phyloP scores from a whole-genome alignment of 1,140 invertebrate species.

The Temnothorax longispinosus region DNA sequence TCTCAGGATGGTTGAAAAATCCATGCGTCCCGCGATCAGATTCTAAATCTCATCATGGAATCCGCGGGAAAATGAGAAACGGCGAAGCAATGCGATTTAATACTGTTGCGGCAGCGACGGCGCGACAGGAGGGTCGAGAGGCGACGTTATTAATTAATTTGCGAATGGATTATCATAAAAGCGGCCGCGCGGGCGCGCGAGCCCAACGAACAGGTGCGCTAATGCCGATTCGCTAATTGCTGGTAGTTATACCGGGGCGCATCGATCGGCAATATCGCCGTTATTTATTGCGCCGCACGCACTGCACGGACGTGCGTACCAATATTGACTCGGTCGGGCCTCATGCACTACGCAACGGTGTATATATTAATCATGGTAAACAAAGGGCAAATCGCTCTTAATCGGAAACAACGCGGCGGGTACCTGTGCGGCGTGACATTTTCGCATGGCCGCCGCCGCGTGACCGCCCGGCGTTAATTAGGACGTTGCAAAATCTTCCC shows the following conservation, averaged over 20 bases:
- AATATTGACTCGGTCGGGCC: constrained; percentile 56
- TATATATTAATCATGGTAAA: constrained; percentile 67
- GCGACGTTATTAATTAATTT: constrained; percentile 65
- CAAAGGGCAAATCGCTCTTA: constrained; percentile 63
- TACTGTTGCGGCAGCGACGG: background rate
- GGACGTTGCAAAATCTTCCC: background rate
- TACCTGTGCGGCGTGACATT: constrained; percentile 48
- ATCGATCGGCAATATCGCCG: constrained; percentile 56
- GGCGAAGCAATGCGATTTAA: constrained; percentile 26
- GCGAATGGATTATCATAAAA: constrained; percentile 73
- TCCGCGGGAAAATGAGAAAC: background rate
- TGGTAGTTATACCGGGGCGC: constrained; percentile 56
- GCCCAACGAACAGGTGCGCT: constrained; percentile 54
- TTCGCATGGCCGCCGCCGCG: constrained; percentile 45
- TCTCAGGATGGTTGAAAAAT: background rate
- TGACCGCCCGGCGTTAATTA: constrained; percentile 27
- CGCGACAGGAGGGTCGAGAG: background rate
- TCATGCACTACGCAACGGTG: constrained; percentile 41
- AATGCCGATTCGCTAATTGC: constrained; percentile 73
- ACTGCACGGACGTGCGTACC: constrained; percentile 17
- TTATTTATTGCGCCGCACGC: constrained; percentile 54
- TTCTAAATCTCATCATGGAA: background rate
- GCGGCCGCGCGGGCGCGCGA: background rate
- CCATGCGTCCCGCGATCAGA: background rate
- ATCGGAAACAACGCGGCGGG: constrained; percentile 62